phyloP scores from a whole-genome alignment of 2,888 invertebrate species.

The Podabrus alpinus region DNA sequence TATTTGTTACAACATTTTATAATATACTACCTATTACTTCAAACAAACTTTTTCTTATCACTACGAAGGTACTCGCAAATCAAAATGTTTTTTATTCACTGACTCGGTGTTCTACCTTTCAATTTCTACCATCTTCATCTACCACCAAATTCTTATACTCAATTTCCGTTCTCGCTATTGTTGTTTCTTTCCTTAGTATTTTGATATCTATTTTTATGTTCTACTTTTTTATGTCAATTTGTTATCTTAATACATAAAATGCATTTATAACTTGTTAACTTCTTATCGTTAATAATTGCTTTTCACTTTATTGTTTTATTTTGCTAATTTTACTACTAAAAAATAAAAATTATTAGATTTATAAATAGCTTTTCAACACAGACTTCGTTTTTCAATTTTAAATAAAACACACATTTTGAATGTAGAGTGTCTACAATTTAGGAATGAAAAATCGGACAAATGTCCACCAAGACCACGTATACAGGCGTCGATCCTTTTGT shows the following conservation, averaged over 20 bases:
- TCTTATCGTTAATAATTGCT: background rate
- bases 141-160: background rate
- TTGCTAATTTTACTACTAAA: background rate
- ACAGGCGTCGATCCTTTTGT: too few relatives aligned
- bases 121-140: background rate
- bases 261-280: background rate
- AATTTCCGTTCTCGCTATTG: background rate
- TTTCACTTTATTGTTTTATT: background rate
- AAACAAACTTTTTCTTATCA: background rate
- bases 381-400: too few relatives aligned
- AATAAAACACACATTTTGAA: too few relatives aligned
- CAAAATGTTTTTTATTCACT: background rate
- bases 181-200: background rate
- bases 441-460: too few relatives aligned
- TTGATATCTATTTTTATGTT: background rate
- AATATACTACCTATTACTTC: background rate
- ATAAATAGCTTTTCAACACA: too few relatives aligned
- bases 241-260: background rate
- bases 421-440: too few relatives aligned
- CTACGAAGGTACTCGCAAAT: background rate
- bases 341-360: too few relatives aligned
- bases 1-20: background rate
- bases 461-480: too few relatives aligned
- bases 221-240: background rate
- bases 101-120: background rate